phyloP scores from a whole-genome alignment of 2,797 vertebrate species.

The Crocidura indochinensis region DNA sequence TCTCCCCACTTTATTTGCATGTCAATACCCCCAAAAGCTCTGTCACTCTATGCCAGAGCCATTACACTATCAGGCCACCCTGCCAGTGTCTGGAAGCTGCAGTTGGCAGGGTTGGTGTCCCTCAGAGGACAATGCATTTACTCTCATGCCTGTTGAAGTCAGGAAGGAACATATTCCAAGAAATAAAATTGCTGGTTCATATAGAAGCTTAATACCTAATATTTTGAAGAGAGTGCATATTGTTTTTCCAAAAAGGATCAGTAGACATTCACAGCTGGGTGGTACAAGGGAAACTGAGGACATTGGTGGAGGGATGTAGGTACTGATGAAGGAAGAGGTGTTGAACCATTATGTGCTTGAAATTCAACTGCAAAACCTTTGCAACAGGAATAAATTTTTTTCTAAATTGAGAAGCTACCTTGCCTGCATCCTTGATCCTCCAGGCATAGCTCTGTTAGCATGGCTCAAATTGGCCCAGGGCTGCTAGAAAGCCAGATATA shows the following conservation, averaged over 20 bases:
- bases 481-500: slow-evolving; percentile 70
- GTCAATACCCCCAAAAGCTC: slow-evolving; percentile 72
- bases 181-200: background rate
- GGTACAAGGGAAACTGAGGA: no score
- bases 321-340: no score
- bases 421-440: slow-evolving; percentile 47
- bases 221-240: no score
- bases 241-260: no score
- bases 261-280: no score
- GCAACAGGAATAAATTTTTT: no score
- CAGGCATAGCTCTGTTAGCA: slow-evolving; percentile 32
- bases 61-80: background rate
- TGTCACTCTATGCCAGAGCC: slow-evolving; percentile 46
- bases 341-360: no score
- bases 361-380: no score
- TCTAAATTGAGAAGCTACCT: no score
- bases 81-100: slow-evolving; percentile 30
- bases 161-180: background rate
- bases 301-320: no score
- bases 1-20: slow-evolving; percentile 63
- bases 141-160: slow-evolving; percentile 50
- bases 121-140: slow-evolving; percentile 38
- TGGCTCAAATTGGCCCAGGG: slow-evolving; percentile 45
- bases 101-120: slow-evolving; percentile 69
- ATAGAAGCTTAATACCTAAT: no score